Evolutionary conservation across 2,888 invertebrate genomes (phyloP), one percentile per base, ranked within the genome.

Genomic region (Diarsia mendica): DNA sequence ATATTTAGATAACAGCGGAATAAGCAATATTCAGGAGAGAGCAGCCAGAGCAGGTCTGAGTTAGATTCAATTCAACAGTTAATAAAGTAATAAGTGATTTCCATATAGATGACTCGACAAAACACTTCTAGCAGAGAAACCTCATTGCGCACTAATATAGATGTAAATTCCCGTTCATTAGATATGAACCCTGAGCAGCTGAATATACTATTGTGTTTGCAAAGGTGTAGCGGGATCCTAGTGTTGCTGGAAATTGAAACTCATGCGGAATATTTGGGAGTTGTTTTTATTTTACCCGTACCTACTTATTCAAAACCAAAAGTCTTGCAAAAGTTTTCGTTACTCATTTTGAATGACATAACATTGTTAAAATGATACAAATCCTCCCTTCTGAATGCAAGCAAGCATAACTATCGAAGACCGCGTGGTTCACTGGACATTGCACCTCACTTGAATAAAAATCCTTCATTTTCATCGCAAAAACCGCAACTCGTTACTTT

Each of bases 121-220:
- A 86, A 84, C 86, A 84, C 75, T 82, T 84, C 75, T 75, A 76
- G 76, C 73, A 81, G 78, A 71, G 78, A 84, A 80, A 82, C 81
- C 82, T 87, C 84, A 84, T 83, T 84, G 84, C 83, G 78, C 77
- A 79, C 79, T 83, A 88, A 88, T 89, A 88, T 89, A 88, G 77
- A 91, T 90, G 91, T 88, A 89, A 90, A 91, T 90, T 86, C 79
- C 79, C 74, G 80, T 85, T 87, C 84, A 85, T 87, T 87, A 85
- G 78, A 80, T 84, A 83, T 75, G 61, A 84, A 75, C 81, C 68
- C 64, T 44, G 49, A 49, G 75, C 39, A 49, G 15, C 49, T 64
- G 74, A 55, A 75, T 79, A 72, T 72, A 73, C 83, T 66, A 67
- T 60, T 77, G 83, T 77, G 75, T 79, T 83, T 77, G 72, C 23